Conservation (phyloP, 2,888 invertebrate genomes). For the Rotaria socialis region DNA sequence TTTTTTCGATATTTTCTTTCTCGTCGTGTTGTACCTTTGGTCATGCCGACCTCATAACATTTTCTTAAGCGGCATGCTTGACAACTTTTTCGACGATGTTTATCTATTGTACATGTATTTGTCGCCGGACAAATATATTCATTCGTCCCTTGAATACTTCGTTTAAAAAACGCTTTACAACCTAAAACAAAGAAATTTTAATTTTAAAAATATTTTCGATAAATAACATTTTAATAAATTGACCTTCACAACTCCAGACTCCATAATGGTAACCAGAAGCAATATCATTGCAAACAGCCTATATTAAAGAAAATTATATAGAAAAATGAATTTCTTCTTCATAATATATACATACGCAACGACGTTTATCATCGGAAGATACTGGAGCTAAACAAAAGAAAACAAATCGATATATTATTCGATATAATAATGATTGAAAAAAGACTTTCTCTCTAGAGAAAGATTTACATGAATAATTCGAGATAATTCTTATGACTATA, state of each 20-base stretch:
- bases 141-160: slow-evolving; percentile 49
- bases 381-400: background rate
- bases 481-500: background rate
- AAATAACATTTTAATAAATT: background rate
- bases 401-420: background rate
- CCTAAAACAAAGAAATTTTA: background rate
- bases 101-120: slow-evolving; percentile 58
- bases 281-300: slow-evolving; percentile 40
- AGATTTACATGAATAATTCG: background rate
- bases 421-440: background rate
- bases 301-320: background rate
- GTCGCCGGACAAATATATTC: slow-evolving; percentile 58
- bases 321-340: background rate
- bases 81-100: slow-evolving; percentile 57
- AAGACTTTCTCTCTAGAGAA: background rate
- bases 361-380: background rate
- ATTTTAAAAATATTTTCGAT: background rate
- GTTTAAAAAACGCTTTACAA: slow-evolving; percentile 46
- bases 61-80: slow-evolving; percentile 56
- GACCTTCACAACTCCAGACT: slow-evolving; percentile 44
- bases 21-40: slow-evolving; percentile 51
- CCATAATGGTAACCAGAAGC: slow-evolving; percentile 46
- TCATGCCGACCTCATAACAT: slow-evolving; percentile 58
- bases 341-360: background rate
- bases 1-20: slow-evolving; percentile 12